phyloP scores from a whole-genome alignment of 1,140 invertebrate species.

The Laodelphax striatellus region DNA sequence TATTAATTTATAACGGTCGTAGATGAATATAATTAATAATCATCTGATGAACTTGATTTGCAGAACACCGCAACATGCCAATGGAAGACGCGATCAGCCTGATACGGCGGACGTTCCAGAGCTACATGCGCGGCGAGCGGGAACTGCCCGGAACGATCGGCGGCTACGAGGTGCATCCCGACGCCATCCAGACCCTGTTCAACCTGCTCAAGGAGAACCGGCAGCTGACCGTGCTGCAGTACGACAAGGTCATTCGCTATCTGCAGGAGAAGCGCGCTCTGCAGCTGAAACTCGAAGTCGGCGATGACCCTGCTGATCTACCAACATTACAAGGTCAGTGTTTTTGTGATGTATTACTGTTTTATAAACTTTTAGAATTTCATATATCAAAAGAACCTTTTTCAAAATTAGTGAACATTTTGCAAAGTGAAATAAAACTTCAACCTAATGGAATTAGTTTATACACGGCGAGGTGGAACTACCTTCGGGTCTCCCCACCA shows the following conservation, averaged over 20 bases:
- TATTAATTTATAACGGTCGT: too few relatives aligned
- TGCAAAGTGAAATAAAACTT: too few relatives aligned
- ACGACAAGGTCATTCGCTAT: conserved; percentile 69
- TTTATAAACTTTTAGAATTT: too few relatives aligned
- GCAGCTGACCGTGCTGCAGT: conserved; percentile 64
- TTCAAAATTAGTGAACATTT: too few relatives aligned
- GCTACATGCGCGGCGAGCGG: conserved; percentile 42
- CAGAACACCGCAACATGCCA: conserved; percentile 90
- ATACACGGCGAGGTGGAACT: too few relatives aligned
- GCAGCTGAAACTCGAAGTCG: conserved; percentile 56
- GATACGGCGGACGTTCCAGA: conserved; percentile 65
- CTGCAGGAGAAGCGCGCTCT: conserved; percentile 60
- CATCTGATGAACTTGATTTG: too few relatives aligned
- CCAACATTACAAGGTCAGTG: conserved; percentile 1
- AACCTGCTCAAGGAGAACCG: conserved; percentile 69
- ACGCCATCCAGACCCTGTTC: conserved; percentile 57
- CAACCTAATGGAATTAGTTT: too few relatives aligned
- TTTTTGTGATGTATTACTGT: background rate
- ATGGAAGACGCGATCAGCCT: conserved; percentile 77
- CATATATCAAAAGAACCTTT: too few relatives aligned
- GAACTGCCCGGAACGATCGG: background rate
- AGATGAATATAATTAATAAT: too few relatives aligned
- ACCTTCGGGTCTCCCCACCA: too few relatives aligned
- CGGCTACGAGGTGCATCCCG: conserved; percentile 38
- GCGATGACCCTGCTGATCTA: conserved; percentile 36